Percentiles rank a stretch among this genome's conserved stretches.
Evolutionary conservation across 2,888 invertebrate species (phyloP).

Genomic region (Elaeidobius kamerunicus): DNA sequence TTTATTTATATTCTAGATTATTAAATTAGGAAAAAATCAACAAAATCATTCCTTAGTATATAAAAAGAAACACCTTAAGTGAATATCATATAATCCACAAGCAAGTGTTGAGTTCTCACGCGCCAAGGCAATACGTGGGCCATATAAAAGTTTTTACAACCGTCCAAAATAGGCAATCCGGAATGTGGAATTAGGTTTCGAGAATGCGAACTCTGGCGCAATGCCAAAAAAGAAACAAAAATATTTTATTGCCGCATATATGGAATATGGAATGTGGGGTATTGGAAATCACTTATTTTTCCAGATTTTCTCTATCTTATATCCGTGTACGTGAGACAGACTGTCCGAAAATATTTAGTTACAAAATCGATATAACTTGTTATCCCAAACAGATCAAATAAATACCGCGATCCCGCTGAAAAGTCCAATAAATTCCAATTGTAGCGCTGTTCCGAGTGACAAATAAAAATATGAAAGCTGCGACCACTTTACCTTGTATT

Average conservation of each 20-base stretch:
- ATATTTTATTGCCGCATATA: conserved; percentile 17
- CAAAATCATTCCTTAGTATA: too few relatives aligned
- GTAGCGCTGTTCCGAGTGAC: too few relatives aligned
- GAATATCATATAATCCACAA: conserved; percentile 11
- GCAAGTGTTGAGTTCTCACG: background rate
- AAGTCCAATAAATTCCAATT: too few relatives aligned
- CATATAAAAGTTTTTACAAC: background rate
- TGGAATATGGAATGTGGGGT: conserved; percentile 12
- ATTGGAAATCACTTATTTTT: conserved; percentile 19
- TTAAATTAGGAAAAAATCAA: too few relatives aligned
- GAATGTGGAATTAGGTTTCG: background rate
- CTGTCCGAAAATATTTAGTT: too few relatives aligned
- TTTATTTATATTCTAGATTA: too few relatives aligned
- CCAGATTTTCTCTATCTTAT: conserved; percentile 10
- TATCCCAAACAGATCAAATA: too few relatives aligned
- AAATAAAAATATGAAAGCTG: too few relatives aligned
- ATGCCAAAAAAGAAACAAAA: conserved; percentile 19
- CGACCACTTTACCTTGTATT: conserved; percentile 31
- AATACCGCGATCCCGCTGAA: too few relatives aligned
- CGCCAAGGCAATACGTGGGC: background rate
- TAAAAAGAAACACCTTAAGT: too few relatives aligned
- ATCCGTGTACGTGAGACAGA: too few relatives aligned
- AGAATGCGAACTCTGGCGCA: background rate
- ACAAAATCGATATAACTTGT: too few relatives aligned
- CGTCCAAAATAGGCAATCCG: background rate